Base-by-base conservation (phyloP, 2,113 vertebrate genomes). In the Danionella cerebrum region DNA sequence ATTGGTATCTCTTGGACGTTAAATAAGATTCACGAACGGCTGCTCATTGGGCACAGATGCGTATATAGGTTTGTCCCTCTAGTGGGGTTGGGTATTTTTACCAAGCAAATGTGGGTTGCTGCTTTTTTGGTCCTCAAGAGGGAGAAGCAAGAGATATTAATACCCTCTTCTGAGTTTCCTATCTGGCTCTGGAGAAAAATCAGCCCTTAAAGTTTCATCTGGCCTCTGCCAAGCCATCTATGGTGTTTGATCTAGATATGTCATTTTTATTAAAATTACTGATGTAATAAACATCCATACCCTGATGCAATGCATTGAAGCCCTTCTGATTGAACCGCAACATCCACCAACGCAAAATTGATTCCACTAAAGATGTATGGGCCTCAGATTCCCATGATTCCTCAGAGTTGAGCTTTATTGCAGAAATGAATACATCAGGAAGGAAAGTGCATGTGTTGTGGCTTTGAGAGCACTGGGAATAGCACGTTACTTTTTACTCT, bases 41-140 rank as follows among this genome's bases (percentile, higher is more conserved):
- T 62, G 50, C 36, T 59, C 36, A 67, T 69, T 22, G 19, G 55
- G 39, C 18, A 62, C 27, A 72, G 75, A 78, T 79, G 63, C 53
- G 51, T 41, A 68, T 69, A 54, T 75, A 69, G 67, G 69, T 79
- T 74, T 71, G 19, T 75, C 67, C 77, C 70, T 22, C 66, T 67
- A 70, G 70, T 55, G 62, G 45, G 71, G 47, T 68, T 62, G 53
- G 29, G 42, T 79, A 78, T 76, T 76, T 78, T 76, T 76, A 79
- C 72, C 73, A 45, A 25, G 22, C 36, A 76, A 76, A 79, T 79
- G 72, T 79, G 77, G 77, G 77, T 74, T 79, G 65, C 72, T 57
- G 60, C 44, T 51, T 47, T 33, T 39, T 21, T 63, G 5, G 21
- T 12, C 12, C 39, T 67, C 24, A 19, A 42, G 39, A 52, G 52